Conservation (phyloP, 1,140 invertebrate species). For the Littorina saxatilis region DNA sequence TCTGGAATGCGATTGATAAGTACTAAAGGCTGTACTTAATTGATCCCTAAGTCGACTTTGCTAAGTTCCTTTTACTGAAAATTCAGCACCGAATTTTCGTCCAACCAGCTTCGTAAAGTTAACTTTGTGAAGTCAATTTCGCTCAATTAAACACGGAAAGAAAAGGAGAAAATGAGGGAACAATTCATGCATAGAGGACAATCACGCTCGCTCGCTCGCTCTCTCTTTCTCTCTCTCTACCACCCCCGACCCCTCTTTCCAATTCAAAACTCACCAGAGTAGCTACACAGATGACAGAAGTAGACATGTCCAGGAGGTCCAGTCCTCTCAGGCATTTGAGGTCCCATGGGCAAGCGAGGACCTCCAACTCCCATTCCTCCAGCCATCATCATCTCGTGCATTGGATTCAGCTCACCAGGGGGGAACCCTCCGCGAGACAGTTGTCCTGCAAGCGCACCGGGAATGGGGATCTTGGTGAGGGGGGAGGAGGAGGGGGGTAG, state of each 20-base stretch:
- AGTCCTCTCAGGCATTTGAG: slow-evolving; percentile 26
- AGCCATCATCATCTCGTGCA: not conserved
- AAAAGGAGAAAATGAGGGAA: too few species aligned
- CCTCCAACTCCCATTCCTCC: not conserved
- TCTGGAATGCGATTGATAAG: too few species aligned
- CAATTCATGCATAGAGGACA: too few species aligned
- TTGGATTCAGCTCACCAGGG: not conserved
- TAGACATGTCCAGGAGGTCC: slow-evolving; percentile 53
- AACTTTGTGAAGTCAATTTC: too few species aligned
- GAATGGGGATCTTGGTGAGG: not conserved
- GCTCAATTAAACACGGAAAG: too few species aligned
- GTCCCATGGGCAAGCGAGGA: not conserved
- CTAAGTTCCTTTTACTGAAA: too few species aligned
- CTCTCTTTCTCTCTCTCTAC: not conserved
- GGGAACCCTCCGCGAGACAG: not conserved
- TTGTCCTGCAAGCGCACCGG: not conserved
- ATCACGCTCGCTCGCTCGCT: not conserved
- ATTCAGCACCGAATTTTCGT: too few species aligned
- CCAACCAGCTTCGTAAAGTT: too few species aligned
- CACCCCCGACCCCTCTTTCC: not conserved
- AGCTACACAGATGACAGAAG: slow-evolving; percentile 71
- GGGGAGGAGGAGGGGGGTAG: not conserved
- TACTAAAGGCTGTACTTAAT: too few species aligned
- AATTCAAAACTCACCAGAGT: slow-evolving; percentile 59
- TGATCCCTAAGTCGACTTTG: too few species aligned